Evolutionary conservation across 2,113 vertebrate genomes (phyloP).

Genomic region (Gallinago paraguaiae): DNA sequence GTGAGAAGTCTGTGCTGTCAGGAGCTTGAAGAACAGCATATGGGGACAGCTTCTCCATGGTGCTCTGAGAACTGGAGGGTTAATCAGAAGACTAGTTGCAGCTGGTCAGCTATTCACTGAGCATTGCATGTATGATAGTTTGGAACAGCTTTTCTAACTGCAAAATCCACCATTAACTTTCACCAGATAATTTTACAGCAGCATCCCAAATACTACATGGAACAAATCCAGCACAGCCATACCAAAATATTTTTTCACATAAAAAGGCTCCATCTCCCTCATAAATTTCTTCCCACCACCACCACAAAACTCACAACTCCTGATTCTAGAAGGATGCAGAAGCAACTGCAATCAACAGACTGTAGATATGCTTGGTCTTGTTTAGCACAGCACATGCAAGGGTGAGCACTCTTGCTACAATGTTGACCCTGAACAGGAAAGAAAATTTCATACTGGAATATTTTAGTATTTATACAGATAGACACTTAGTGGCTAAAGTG

Average conservation of each 20-base stretch:
- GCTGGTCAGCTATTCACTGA: not conserved
- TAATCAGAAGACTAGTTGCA: not conserved
- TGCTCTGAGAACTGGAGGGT: not conserved
- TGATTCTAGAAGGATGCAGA: not conserved
- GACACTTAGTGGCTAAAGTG: not conserved
- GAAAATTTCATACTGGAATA: not conserved
- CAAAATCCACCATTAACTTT: not conserved
- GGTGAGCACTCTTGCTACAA: not conserved
- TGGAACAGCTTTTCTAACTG: not conserved
- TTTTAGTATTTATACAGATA: not conserved
- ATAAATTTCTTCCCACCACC: not conserved
- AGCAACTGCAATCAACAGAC: not conserved
- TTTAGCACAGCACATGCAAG: not conserved
- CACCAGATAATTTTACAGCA: not conserved
- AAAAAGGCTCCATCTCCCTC: not conserved
- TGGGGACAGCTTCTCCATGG: not conserved
- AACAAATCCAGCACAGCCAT: not conserved
- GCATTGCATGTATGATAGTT: not conserved
- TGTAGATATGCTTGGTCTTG: not conserved
- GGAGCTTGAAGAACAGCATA: not conserved
- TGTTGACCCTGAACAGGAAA: not conserved
- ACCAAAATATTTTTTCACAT: not conserved
- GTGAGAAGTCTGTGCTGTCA: not conserved
- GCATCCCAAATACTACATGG: not conserved
- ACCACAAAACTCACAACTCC: not conserved